Base-by-base conservation (phyloP, 2,113 vertebrate genomes). In the Xiphias gladius region DNA sequence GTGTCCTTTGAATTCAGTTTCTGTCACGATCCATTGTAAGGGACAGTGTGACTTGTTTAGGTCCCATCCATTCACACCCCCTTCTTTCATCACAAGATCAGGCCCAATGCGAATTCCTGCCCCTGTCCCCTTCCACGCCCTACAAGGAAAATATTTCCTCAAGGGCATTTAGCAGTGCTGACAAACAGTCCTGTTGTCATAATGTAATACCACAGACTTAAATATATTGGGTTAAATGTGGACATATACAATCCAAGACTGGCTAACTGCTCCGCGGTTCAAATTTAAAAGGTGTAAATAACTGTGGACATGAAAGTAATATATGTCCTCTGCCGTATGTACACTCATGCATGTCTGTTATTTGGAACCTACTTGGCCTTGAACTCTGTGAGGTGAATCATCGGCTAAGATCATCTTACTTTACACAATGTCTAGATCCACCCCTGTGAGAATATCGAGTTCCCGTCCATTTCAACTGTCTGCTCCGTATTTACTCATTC, bases 241-340 rank as follows among this genome's bases (percentile, higher is more conserved):
- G 5, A 54, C 80, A 46, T 57, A 57, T 46, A 72, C 16, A 66
- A 52, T 22, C 39, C 57, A 67, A 79, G 39, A 35, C 32, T 10
- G 10, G n/a, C 50, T 72, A 35, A 75, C 70, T 80, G 83, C 68
- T 72, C 55, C 35, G 13, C 8, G 1, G 55, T 46, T 67, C 46
- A 20, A 37, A 82, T 86, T 85, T 76, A 64, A 89, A 74, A 39
- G 5, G 81, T 80, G 73, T 66, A 69, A 84, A 90, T 79, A 66
- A 81, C 70, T 26, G 26, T 22, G 61, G 39, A 79, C 3, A 17
- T 79, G 52, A n/a, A 26, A 26, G 20, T 32, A 35, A 70, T 76
- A 22, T 35, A 57, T 59, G 50, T 11, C 7, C 16, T 26, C n/a
- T 14, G 26, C 4, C 2, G 26, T 17, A 7, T 39, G 7, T 22